Conservation (phyloP, 2,888 invertebrate species). For the Drosophila gaucha region DNA sequence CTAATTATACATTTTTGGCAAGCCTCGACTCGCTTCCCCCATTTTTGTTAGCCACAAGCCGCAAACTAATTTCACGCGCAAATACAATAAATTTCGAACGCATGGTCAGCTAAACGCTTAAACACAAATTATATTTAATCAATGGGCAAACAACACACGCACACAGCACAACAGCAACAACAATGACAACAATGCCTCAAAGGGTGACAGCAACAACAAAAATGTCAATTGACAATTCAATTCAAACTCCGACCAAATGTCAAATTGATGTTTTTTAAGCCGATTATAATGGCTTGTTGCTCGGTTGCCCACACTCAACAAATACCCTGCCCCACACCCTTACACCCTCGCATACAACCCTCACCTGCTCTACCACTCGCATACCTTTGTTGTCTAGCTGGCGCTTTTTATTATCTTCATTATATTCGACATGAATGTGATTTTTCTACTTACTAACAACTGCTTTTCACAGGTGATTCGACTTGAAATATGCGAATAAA, state of each 20-base stretch:
- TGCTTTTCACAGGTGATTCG: no score
- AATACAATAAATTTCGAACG: constrained; percentile 46
- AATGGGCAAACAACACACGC: constrained; percentile 32
- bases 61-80: constrained; percentile 68
- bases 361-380: no score
- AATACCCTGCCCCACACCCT: no score
- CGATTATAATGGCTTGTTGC: constrained; percentile 65
- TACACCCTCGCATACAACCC: no score
- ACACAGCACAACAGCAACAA: constrained; percentile 4
- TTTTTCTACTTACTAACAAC: no score
- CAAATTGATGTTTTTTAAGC: constrained; percentile 64
- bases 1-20: constrained; percentile 51
- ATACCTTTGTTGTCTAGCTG: no score
- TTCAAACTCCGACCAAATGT: constrained; percentile 62
- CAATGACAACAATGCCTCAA: constrained; percentile 23
- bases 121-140: constrained; percentile 56
- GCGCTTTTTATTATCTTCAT: no score
- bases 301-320: constrained; percentile 6
- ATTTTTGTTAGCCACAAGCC: constrained; percentile 29
- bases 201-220: constrained; percentile 18
- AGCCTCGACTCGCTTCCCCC: background rate
- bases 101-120: constrained; percentile 36
- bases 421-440: no score
- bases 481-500: no score
- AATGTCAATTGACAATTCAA: constrained; percentile 65